A percentile compares a stretch with the other conserved stretches of the same genome.
These are phyloP conservation scores for Paracanthobrama guichenoti DNA, from an alignment of 2,113 vertebrate genomes.

Conservation along the genomic window DNA sequence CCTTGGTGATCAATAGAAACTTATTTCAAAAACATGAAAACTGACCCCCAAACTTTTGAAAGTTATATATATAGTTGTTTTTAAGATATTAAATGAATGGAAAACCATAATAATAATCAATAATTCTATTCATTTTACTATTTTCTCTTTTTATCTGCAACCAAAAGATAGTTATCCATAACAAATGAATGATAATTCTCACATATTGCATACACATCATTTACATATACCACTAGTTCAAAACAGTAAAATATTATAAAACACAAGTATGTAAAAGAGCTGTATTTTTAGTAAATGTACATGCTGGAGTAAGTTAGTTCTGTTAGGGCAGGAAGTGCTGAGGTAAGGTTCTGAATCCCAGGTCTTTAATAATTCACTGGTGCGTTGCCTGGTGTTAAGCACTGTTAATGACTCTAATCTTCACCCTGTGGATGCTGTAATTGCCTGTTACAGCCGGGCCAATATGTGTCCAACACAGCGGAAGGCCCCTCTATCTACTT, in stretches of 20 bases:
- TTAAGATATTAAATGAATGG: too few species aligned
- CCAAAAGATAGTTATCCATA: neutral
- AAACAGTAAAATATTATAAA: neutral
- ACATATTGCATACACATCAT: neutral
- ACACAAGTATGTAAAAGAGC: neutral
- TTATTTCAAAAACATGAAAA: too few species aligned
- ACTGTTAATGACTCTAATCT: conserved; percentile 52
- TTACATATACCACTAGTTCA: neutral
- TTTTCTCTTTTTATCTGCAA: neutral
- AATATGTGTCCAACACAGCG: conserved; percentile 35
- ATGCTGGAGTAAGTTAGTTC: neutral
- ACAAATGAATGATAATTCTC: neutral
- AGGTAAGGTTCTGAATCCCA: conserved; percentile 37
- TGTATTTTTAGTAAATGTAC: neutral
- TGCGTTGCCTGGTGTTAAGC: conserved; percentile 51
- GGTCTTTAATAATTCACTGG: conserved; percentile 56
- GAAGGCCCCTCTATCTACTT: conserved; percentile 16
- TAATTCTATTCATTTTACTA: neutral
- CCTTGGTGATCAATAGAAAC: too few species aligned
- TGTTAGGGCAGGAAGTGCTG: conserved; percentile 38
- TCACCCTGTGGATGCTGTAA: conserved; percentile 49
- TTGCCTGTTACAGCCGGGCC: conserved; percentile 38
- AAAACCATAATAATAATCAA: neutral
- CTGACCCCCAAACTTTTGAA: too few species aligned
- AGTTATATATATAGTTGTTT: too few species aligned